Evolutionary conservation across 2,113 vertebrate genomes (phyloP).

Genomic region (Capreolus pygargus): DNA sequence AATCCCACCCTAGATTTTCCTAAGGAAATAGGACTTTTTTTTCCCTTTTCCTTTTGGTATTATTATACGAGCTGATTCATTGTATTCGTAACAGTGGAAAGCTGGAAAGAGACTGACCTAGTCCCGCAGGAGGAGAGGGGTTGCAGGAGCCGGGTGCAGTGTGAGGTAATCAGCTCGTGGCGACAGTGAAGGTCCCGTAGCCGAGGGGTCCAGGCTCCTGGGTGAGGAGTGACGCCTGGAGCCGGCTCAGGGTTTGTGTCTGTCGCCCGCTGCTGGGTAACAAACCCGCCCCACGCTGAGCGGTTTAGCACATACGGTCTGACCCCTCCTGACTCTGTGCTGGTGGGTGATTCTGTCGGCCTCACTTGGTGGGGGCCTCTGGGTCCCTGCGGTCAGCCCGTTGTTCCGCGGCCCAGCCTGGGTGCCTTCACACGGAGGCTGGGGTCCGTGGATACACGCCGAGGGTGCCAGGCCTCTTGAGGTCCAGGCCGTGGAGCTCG

Average conservation of each 20-base stretch:
- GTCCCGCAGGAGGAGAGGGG: neutral
- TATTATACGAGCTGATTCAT: neutral
- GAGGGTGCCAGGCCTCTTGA: neutral
- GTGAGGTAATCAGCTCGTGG: neutral
- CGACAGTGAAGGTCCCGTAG: neutral
- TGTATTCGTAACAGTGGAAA: slow-evolving; percentile 43
- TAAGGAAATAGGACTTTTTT: slow-evolving; percentile 39
- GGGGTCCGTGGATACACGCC: too few species aligned
- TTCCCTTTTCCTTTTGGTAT: neutral
- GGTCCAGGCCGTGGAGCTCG: rapidly evolving
- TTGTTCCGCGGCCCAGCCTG: neutral
- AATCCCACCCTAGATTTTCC: slow-evolving; percentile 32
- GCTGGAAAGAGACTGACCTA: neutral
- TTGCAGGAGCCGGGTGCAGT: neutral
- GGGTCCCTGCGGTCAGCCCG: neutral
- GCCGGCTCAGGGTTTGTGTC: neutral
- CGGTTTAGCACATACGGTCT: neutral
- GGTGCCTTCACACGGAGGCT: neutral
- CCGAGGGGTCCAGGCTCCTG: neutral
- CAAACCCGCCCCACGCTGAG: neutral
- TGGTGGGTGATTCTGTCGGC: neutral
- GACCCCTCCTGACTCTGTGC: neutral
- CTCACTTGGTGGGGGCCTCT: neutral
- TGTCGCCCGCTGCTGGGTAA: neutral
- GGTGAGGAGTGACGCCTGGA: neutral